Evolutionary conservation across 37 sponge, comb jelly and placozoan genomes (phyloP), one percentile per base, ranked within the genome.

Genomic region (Cliona cf. orientalis): DNA sequence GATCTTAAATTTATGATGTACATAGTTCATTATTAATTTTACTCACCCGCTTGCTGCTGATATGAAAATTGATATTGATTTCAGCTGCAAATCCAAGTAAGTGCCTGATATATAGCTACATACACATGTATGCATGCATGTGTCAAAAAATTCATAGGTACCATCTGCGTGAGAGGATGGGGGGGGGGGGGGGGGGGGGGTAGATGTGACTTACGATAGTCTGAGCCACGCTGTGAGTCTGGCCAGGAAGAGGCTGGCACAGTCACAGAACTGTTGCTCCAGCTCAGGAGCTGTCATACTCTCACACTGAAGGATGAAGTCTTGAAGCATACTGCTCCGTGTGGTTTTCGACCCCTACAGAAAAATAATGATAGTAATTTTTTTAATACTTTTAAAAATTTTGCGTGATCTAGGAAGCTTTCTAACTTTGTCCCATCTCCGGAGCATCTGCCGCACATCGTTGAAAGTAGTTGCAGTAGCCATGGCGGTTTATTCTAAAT

Each of bases 161-260:
- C 40, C 40, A 36, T 22, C 46, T 2, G 5, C 17, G 17, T 45
- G 26, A 3, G 44, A 44, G 26, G 42, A 44, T 45, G 19, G 36
- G 69, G 17, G n/a, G 17, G 23, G 26, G 6, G 44, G 23, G 26
- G 42, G 23, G 23, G 19, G 36, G 69, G 17, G 37, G 9, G 11
- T 6, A 4, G 11, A 17, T 71, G 1, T 4, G 23, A 77, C 94
- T 75, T 46, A 97, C 97, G 95, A 93, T 4, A 97, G 61, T 66
- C 97, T 91, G 28, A 99, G 86, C 99, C 99, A 99, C 1, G 95
- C 84, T 9, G 95, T 99, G 23, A 99, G 42, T 22, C 99, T 65
- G 26, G 97, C 95, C 17, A 96, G 87, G 63, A 99, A 99, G n/a
- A 99, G 84, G 56, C 97, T 96, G 41, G 95, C 97, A 79, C 94